phyloP scores from a whole-genome alignment of 23 tunicate species.

The Corella eumyota region DNA sequence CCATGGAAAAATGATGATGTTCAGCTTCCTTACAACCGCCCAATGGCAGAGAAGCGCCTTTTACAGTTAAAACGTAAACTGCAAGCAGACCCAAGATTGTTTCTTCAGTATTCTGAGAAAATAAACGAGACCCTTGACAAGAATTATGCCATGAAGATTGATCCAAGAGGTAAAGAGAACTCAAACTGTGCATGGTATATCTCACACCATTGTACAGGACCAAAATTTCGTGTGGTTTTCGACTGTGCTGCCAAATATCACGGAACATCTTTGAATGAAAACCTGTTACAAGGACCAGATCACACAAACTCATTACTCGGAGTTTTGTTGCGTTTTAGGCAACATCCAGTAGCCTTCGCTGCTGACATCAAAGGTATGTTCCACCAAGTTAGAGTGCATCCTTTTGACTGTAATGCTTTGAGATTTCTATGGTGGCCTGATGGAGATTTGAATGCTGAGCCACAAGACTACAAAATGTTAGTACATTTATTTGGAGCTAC shows the following conservation, averaged over 20 bases:
- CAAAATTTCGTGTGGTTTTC: no score
- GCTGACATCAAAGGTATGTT: conserved; percentile 14
- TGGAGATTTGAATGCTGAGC: conserved; percentile 1
- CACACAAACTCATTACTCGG: conserved; percentile 15
- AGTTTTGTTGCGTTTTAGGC: conserved; percentile 19
- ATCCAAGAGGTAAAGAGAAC: no score
- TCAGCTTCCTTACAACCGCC: conserved; percentile 11
- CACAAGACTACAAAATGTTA: conserved; percentile 13
- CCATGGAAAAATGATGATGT: background rate
- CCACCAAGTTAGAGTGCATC: conserved; percentile 12
- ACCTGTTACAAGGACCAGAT: conserved; percentile 20
- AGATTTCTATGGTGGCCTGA: conserved; percentile 34
- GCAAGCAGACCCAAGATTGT: background rate
- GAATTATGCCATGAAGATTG: conserved; percentile 6
- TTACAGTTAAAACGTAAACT: conserved; percentile 3
- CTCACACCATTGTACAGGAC: conserved; percentile 26
- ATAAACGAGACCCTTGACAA: conserved; percentile 1
- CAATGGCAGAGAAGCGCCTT: conserved; percentile 9
- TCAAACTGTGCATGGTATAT: no score
- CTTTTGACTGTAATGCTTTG: conserved; percentile 5
- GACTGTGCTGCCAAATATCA: no score
- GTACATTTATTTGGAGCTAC: conserved; percentile 26
- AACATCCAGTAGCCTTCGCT: conserved; percentile 2
- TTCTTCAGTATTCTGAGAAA: conserved; percentile 6
- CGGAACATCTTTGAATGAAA: conserved; percentile 18